Percentiles rank a stretch among this genome's conserved stretches.
These are phyloP conservation scores for Papilio gigon DNA, from an alignment of 2,888 invertebrate species.

Conservation along the genomic window DNA sequence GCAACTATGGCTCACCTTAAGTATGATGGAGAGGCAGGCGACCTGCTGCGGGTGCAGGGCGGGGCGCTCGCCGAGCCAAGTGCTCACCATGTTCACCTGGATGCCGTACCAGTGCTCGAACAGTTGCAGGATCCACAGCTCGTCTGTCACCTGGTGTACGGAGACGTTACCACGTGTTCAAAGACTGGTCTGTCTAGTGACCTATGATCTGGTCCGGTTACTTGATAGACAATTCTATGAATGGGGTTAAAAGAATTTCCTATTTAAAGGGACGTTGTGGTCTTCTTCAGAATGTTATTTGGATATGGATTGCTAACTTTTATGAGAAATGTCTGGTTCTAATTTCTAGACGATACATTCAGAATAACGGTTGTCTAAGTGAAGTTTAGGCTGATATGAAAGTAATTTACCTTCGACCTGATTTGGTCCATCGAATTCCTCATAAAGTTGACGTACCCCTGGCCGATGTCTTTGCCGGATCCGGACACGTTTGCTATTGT, in stretches of 20 bases:
- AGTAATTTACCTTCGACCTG: constrained; percentile 91
- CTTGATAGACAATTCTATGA: no score
- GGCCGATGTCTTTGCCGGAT: constrained; percentile 98
- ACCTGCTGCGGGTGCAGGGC: constrained; percentile 98
- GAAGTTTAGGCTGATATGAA: no score
- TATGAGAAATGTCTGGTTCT: no score
- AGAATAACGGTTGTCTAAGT: no score
- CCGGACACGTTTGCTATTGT: constrained; percentile 91
- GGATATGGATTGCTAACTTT: no score
- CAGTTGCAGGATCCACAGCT: constrained; percentile 84
- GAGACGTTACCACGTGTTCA: not conserved
- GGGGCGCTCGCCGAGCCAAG: constrained; percentile 96
- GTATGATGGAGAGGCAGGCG: constrained; percentile 97
- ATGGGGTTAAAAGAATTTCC: no score
- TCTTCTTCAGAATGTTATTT: no score
- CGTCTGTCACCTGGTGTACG: constrained; percentile 78
- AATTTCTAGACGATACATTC: no score
- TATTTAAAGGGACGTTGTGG: no score
- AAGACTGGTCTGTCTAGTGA: not conserved
- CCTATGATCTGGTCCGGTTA: no score
- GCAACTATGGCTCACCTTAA: no score
- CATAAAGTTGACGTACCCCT: constrained; percentile 98
- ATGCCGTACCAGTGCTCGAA: constrained; percentile 96
- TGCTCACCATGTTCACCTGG: constrained; percentile 96
- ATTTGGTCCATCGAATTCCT: constrained; percentile 99